These are phyloP conservation scores for Myiozetetes cayanensis DNA, from an alignment of 2,113 vertebrate genomes.

Conservation along the genomic window DNA sequence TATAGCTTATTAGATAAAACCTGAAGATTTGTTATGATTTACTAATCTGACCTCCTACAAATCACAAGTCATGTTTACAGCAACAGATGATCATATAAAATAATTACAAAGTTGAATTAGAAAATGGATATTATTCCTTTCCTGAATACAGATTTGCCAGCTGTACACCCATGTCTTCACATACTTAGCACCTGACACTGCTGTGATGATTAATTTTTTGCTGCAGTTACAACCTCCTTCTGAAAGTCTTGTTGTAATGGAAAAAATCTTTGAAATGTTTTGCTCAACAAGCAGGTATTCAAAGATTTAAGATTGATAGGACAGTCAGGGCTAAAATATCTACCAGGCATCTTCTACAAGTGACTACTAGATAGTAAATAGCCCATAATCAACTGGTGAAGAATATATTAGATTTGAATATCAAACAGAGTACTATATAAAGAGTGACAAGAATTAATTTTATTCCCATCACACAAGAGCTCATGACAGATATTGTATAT, in stretches of 20 bases:
- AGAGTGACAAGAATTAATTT: slow-evolving; percentile 27
- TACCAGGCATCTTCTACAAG: background rate
- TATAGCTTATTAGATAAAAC: background rate
- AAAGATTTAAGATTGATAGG: slow-evolving; percentile 1
- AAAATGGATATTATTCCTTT: background rate
- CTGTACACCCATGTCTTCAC: background rate
- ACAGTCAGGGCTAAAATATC: background rate
- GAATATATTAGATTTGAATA: background rate
- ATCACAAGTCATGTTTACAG: background rate
- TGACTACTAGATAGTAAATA: background rate
- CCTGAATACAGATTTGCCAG: slow-evolving; percentile 1
- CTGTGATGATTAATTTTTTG: background rate
- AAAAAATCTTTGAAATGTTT: background rate
- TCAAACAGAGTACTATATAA: background rate
- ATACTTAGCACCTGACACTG: background rate
- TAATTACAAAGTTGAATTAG: background rate
- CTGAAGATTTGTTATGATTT: background rate
- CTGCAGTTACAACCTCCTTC: background rate
- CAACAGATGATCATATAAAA: background rate
- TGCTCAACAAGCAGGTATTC: background rate
- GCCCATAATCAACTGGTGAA: background rate
- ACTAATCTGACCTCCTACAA: background rate
- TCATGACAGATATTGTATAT: background rate
- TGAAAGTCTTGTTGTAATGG: background rate
- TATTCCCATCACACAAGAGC: background rate